A percentile compares a stretch with the other conserved stretches of the same genome.
phyloP scores from a whole-genome alignment of 2,113 vertebrate species.

The Pachycephala philippinensis region DNA sequence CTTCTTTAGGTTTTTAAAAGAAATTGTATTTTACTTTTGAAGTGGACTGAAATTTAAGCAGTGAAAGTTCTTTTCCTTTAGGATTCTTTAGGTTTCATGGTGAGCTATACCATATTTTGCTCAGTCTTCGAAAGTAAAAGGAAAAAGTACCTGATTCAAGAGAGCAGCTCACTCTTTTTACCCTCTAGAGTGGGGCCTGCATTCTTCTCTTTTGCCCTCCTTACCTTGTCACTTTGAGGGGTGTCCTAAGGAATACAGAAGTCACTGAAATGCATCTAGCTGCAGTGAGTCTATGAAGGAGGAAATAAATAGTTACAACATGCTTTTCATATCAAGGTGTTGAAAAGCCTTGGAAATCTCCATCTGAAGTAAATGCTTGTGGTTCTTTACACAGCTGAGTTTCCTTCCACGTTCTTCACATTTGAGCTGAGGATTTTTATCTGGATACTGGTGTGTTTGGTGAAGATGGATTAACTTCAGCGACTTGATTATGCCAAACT shows the following conservation, averaged over 20 bases:
- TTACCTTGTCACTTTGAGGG: not conserved
- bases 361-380: not conserved
- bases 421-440: not conserved
- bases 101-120: not conserved
- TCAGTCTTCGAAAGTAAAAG: not conserved
- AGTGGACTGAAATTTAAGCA: not conserved
- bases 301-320: not conserved
- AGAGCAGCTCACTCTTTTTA: not conserved
- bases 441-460: not conserved
- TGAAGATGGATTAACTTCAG: not conserved
- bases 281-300: not conserved
- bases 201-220: not conserved
- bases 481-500: not conserved
- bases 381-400: not conserved
- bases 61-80: not conserved
- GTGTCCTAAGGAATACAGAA: not conserved
- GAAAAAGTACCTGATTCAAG: not conserved
- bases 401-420: not conserved
- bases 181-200: rapidly evolving
- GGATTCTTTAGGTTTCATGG: not conserved
- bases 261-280: not conserved
- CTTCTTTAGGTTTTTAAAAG: not conserved
- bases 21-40: not conserved
- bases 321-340: not conserved
- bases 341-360: not conserved